Evolutionary conservation across 1,140 invertebrate genomes (phyloP).

Genomic region (Ceratosolen solmsi): DNA sequence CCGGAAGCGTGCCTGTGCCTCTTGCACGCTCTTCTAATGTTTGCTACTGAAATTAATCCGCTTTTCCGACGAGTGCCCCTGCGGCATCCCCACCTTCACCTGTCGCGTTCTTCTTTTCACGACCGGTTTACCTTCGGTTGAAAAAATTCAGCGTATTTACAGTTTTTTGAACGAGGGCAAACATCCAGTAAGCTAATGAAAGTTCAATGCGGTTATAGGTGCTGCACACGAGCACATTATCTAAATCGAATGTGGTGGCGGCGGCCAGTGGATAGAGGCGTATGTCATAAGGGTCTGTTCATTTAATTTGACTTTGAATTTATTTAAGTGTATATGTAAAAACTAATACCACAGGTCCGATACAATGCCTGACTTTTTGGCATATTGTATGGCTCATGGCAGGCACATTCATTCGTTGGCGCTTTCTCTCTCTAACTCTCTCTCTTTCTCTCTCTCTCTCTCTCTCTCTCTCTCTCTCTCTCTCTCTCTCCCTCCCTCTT

Average conservation of each 20-base stretch:
- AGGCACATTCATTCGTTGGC: no score
- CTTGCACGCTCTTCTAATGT: constrained; percentile 16
- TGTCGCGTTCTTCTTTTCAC: neutral
- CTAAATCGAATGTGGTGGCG: neutral
- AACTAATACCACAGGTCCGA: no score
- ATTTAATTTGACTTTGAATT: neutral
- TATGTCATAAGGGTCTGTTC: neutral
- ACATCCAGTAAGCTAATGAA: neutral
- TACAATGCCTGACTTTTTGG: no score
- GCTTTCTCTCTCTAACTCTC: no score
- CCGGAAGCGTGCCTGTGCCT: constrained; percentile 11
- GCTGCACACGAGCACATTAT: neutral
- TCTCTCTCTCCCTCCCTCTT: no score
- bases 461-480: neutral
- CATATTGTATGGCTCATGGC: no score
- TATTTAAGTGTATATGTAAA: no score
- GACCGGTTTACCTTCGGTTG: neutral
- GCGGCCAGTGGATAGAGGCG: neutral
- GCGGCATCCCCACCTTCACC: no score
- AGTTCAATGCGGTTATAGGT: neutral
- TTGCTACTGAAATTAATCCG: constrained; percentile 36
- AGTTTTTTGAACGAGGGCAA: neutral
- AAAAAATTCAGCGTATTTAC: neutral
- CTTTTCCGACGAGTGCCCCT: neutral
- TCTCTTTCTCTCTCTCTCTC: neutral